These are phyloP conservation scores for Himalopsyche kuldschensis DNA, from an alignment of 2,888 invertebrate species.

Conservation along the genomic window DNA sequence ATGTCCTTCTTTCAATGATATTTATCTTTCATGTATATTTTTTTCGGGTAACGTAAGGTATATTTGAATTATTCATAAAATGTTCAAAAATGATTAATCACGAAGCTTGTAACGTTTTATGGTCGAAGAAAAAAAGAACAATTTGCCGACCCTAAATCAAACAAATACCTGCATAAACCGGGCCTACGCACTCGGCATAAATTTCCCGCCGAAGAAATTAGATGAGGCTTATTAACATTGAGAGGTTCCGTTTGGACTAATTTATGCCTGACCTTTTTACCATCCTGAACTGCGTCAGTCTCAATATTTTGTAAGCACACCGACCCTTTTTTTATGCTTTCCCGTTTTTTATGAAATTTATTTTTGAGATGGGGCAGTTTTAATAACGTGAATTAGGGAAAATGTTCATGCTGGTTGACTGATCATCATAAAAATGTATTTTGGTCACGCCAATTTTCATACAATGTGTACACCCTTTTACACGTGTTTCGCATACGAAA, in stretches of 20 bases:
- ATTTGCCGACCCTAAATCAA: neutral
- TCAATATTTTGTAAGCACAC: neutral
- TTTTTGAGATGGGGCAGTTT: neutral
- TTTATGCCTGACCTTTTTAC: neutral
- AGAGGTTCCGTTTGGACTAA: neutral
- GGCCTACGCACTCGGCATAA: neutral
- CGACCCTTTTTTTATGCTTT: neutral
- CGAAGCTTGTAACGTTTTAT: too few species aligned
- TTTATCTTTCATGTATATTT: too few species aligned
- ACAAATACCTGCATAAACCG: neutral
- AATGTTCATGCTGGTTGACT: neutral
- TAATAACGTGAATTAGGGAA: neutral
- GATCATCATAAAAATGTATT: neutral
- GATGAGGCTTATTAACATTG: constrained; percentile 22
- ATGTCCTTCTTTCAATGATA: too few species aligned
- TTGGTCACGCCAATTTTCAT: too few species aligned
- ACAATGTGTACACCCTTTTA: too few species aligned
- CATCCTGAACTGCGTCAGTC: neutral
- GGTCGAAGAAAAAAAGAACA: neutral
- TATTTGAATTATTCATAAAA: too few species aligned
- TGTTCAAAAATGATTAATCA: too few species aligned
- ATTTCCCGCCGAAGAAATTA: constrained; percentile 21
- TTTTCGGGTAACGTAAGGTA: too few species aligned
- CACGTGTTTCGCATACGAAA: too few species aligned
- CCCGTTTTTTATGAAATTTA: neutral